These are phyloP conservation scores for Scaptomyza reducta DNA, from an alignment of 2,888 invertebrate species.

Conservation along the genomic window DNA sequence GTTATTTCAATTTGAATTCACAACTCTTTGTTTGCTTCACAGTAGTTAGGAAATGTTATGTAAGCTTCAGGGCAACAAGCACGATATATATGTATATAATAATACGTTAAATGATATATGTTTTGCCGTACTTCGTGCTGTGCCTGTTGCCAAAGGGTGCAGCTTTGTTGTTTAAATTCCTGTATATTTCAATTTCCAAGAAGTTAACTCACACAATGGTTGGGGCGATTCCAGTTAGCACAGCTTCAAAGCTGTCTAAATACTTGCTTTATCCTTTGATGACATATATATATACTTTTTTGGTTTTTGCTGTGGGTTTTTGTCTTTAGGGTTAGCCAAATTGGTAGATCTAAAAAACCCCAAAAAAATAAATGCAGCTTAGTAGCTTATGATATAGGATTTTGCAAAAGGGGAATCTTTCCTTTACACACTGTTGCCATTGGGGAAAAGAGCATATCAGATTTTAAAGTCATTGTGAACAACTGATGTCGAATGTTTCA, in stretches of 20 bases:
- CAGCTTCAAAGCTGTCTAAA: slow-evolving; percentile 7
- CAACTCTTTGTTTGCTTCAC: slow-evolving; percentile 15
- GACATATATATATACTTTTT: slow-evolving; percentile 25
- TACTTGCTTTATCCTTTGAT: slow-evolving; percentile 18
- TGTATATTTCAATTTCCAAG: slow-evolving; percentile 4
- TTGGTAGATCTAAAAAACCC: slow-evolving; percentile 5
- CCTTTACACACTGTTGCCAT: not conserved
- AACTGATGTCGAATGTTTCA: not conserved
- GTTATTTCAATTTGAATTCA: slow-evolving; percentile 20
- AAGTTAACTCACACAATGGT: not conserved
- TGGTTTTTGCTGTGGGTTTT: slow-evolving; percentile 14
- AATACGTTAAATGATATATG: not conserved
- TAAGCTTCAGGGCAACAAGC: slow-evolving; percentile 12
- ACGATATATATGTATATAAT: not conserved
- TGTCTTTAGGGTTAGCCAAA: not conserved
- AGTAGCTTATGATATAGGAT: slow-evolving; percentile 19
- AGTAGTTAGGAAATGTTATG: slow-evolving; percentile 30
- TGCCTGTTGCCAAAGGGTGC: slow-evolving; percentile 4
- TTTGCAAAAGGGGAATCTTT: not conserved
- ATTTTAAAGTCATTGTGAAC: not conserved
- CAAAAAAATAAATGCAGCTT: slow-evolving; percentile 14
- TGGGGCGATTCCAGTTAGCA: not conserved
- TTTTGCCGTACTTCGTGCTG: slow-evolving; percentile 28
- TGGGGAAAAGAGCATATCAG: not conserved
- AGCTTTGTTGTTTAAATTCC: slow-evolving; percentile 1